Evolutionary conservation across 2,888 invertebrate genomes (phyloP), one percentile per base, ranked within the genome.

Genomic region (Drosophila melanocephala): DNA sequence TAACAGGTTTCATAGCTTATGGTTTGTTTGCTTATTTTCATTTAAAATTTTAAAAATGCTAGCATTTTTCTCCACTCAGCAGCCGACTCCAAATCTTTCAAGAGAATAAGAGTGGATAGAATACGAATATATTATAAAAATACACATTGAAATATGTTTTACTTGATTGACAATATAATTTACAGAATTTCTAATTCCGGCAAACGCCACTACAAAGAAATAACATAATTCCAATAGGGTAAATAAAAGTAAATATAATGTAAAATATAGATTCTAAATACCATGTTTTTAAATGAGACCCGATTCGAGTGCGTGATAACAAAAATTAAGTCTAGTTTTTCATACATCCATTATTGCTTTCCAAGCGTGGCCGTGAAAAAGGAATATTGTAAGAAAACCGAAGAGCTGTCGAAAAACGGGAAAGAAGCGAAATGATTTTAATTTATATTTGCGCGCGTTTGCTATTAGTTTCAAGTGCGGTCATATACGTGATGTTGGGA

Each of bases 391-490:
- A 22, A 26, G 26, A 53, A 33, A 16, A 12, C 16, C 35, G 35
- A 55, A 10, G 19, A 56, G 26, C 35, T 19, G 35, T 26, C 22
- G 56, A 39, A n/a, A 30, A 56, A 26, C 14, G 28, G 56, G 26
- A 19, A 4, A 19, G 30, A 30, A 22, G 57, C 42, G 22, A 22
- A 44, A 58, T 32, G 42, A 19, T 44, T 32, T 22, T 44, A 58
- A 32, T 58, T 32, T 58, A 32, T 39, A 44, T 57, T 39, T 39
- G 39, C n/a, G 39, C 39, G 57, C 39, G 37, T 39, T 60, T 61
- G 56, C 56, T 56, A 12, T 56, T 35, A 42, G 39, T 52, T 66
- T 42, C 35, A 33, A 67, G 66, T 53, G 53, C n/a, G 19, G 22
- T 3, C 14, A 42, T 14, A 52, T 19, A 16, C 22, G 30, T 58